Evolutionary conservation across 2,888 invertebrate species (phyloP).

Genomic region (Julus scandinavius): DNA sequence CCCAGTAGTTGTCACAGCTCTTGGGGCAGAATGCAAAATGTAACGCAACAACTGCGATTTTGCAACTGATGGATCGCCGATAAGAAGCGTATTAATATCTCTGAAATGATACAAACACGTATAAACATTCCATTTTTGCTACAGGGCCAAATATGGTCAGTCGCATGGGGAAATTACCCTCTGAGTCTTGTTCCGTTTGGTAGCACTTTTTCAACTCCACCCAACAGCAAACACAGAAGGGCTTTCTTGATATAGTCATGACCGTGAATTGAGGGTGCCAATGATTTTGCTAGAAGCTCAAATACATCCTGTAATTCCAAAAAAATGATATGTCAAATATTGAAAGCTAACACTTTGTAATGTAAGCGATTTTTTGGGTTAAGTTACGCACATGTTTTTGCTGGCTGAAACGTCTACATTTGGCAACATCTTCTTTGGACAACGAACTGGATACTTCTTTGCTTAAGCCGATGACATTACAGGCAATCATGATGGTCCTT

Average conservation of each 20-base stretch:
- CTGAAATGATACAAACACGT: slow-evolving; percentile 60
- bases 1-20: slow-evolving; percentile 97
- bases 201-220: slow-evolving; percentile 93
- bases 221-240: slow-evolving; percentile 90
- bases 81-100: slow-evolving; percentile 89
- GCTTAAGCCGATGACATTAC: slow-evolving; percentile 87
- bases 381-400: slow-evolving; percentile 66
- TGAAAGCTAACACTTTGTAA: not conserved
- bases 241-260: slow-evolving; percentile 97
- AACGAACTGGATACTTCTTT: slow-evolving; percentile 77
- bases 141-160: not conserved
- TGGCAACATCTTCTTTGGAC: slow-evolving; percentile 82
- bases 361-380: slow-evolving; percentile 67
- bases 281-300: slow-evolving; percentile 86
- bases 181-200: slow-evolving; percentile 91
- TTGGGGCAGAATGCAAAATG: slow-evolving; percentile 91
- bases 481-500: slow-evolving; percentile 93
- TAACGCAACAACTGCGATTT: slow-evolving; percentile 96
- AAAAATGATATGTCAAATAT: not conserved
- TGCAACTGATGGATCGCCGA: slow-evolving; percentile 99
- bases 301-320: slow-evolving; percentile 76
- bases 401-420: slow-evolving; percentile 82
- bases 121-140: not conserved
- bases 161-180: slow-evolving; percentile 71
- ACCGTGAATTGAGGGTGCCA: slow-evolving; percentile 98